Conservation (phyloP, 2,113 vertebrate genomes). For the Ageneiosus marmoratus region DNA sequence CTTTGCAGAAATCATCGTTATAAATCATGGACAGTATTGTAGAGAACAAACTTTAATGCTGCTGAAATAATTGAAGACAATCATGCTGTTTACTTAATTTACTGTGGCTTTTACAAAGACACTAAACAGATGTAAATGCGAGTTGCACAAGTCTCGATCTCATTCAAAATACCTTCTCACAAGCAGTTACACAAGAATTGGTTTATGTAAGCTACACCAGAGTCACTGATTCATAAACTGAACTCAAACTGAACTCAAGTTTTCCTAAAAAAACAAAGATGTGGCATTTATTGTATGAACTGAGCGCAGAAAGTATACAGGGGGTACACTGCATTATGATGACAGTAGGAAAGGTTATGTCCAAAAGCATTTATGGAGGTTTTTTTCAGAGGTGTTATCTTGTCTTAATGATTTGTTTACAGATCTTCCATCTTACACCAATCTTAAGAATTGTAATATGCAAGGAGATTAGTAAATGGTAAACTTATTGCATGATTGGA, state of each 20-base stretch:
- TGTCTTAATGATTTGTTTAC: constrained; percentile 36
- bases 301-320: constrained; percentile 1
- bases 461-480: background rate
- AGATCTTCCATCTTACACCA: background rate
- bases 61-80: constrained; percentile 44
- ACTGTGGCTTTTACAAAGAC: constrained; percentile 43
- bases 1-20: constrained; percentile 23
- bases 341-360: constrained; percentile 20
- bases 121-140: constrained; percentile 30
- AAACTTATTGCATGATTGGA: background rate
- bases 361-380: constrained; percentile 5
- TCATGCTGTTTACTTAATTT: constrained; percentile 45
- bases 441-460: background rate
- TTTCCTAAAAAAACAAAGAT: constrained; percentile 20
- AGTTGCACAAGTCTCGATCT: constrained; percentile 18
- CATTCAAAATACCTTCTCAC: constrained; percentile 32
- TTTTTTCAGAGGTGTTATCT: constrained; percentile 10
- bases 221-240: background rate
- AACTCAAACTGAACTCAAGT: background rate
- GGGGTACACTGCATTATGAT: constrained; percentile 19
- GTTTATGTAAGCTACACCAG: background rate
- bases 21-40: constrained; percentile 64
- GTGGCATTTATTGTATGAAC: constrained; percentile 22
- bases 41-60: constrained; percentile 67
- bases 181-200: constrained; percentile 15